phyloP scores from a whole-genome alignment of 1,140 invertebrate species.

The Tribolium madens region DNA sequence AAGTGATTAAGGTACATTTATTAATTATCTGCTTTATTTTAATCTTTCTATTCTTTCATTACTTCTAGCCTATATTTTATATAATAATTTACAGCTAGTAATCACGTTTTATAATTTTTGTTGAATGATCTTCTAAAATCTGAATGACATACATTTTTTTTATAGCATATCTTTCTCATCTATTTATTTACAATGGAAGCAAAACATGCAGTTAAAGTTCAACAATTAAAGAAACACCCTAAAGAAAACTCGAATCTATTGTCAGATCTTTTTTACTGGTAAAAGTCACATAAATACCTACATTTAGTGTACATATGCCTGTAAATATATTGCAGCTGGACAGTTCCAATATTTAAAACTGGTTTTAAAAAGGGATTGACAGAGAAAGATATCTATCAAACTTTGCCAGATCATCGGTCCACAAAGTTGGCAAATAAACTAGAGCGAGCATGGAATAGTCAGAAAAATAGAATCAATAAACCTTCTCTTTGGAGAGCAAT shows the following conservation, averaged over 20 bases:
- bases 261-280: conserved; percentile 46
- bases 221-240: conserved; percentile 27
- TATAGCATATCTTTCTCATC: neutral
- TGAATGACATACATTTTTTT: neutral
- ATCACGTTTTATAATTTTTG: too few species aligned
- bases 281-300: neutral
- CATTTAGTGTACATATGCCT: neutral
- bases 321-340: conserved; percentile 62
- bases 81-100: too few species aligned
- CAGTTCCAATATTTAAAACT: conserved; percentile 62
- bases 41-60: too few species aligned
- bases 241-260: conserved; percentile 45
- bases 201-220: neutral
- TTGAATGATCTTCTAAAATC: too few species aligned
- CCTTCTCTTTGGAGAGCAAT: conserved; percentile 61
- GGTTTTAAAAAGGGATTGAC: conserved; percentile 49
- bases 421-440: conserved; percentile 69
- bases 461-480: neutral
- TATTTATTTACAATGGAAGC: conserved; percentile 66
- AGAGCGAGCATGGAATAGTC: conserved; percentile 58
- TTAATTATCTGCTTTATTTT: too few species aligned
- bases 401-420: conserved; percentile 48
- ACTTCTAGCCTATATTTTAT: too few species aligned
- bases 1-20: too few species aligned
- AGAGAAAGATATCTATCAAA: conserved; percentile 57